phyloP scores from a whole-genome alignment of 2,797 vertebrate species.

The Siniperca scherzeri region DNA sequence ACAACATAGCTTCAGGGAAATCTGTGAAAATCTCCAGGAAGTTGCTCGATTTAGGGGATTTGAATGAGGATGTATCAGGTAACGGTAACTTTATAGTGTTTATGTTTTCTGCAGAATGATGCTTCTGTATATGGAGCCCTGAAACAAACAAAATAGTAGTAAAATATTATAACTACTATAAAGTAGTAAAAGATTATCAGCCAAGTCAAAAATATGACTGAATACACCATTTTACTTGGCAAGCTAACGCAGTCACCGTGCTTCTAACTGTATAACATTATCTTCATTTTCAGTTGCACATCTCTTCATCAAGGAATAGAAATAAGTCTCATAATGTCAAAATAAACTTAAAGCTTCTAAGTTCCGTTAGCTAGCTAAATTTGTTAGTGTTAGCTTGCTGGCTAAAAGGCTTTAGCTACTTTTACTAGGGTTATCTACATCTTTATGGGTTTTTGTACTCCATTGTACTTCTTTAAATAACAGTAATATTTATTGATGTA shows the following conservation, averaged over 20 bases:
- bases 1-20: slow-evolving; percentile 66
- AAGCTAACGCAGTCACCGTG: background rate
- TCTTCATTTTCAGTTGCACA: background rate
- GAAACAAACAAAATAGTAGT: background rate
- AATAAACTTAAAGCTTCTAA: background rate
- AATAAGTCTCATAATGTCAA: background rate
- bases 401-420: background rate
- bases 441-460: background rate
- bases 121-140: background rate
- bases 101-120: background rate
- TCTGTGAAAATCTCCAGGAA: slow-evolving; percentile 79
- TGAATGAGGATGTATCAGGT: slow-evolving; percentile 73
- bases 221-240: background rate
- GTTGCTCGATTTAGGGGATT: slow-evolving; percentile 36
- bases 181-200: background rate
- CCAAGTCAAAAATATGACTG: background rate
- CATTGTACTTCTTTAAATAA: background rate
- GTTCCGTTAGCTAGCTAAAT: background rate
- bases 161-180: background rate
- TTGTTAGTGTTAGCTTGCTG: background rate
- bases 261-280: background rate
- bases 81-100: slow-evolving; percentile 27
- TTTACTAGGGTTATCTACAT: background rate
- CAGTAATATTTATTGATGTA: background rate
- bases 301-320: background rate